A percentile compares a stretch with the other conserved stretches of the same genome.
These are phyloP conservation scores for Syngnathus rostellatus DNA, from an alignment of 2,797 vertebrate genomes.

Conservation along the genomic window DNA sequence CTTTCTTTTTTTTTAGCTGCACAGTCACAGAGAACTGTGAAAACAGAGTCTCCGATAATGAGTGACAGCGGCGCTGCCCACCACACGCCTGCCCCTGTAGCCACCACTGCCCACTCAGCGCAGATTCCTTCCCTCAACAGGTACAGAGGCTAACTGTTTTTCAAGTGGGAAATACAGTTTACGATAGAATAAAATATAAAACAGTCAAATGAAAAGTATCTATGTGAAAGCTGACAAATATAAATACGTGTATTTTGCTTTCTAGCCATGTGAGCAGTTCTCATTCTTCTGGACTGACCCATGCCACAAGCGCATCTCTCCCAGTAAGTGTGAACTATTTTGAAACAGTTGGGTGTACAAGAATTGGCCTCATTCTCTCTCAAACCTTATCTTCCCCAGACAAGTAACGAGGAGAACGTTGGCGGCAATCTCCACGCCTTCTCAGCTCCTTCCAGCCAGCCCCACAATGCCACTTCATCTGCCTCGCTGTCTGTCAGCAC, in stretches of 20 bases:
- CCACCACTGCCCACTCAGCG: constrained; percentile 70
- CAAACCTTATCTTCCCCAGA: constrained; percentile 53
- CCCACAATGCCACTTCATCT: constrained; percentile 35
- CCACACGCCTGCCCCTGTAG: constrained; percentile 67
- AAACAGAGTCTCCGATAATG: constrained; percentile 74
- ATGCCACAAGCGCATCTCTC: constrained; percentile 70
- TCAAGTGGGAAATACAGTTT: neutral
- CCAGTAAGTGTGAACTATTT: constrained; percentile 69
- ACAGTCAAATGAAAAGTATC: neutral
- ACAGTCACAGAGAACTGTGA: constrained; percentile 67
- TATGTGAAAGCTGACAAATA: constrained; percentile 7
- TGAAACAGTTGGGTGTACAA: neutral
- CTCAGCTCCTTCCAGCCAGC: constrained; percentile 58
- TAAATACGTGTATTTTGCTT: constrained; percentile 42
- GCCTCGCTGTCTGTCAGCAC: constrained; percentile 36
- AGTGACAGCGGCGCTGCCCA: constrained; percentile 67
- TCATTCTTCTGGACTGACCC: constrained; percentile 72
- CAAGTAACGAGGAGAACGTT: constrained; percentile 64
- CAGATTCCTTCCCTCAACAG: constrained; percentile 83
- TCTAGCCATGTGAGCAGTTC: constrained; percentile 75
- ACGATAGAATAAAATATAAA: neutral
- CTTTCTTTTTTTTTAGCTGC: constrained; percentile 48
- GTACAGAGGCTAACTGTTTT: constrained; percentile 53
- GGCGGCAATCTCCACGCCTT: constrained; percentile 56
- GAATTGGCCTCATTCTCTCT: neutral